phyloP scores from a whole-genome alignment of 2,113 vertebrate species.

The Cygnus buccinator region DNA sequence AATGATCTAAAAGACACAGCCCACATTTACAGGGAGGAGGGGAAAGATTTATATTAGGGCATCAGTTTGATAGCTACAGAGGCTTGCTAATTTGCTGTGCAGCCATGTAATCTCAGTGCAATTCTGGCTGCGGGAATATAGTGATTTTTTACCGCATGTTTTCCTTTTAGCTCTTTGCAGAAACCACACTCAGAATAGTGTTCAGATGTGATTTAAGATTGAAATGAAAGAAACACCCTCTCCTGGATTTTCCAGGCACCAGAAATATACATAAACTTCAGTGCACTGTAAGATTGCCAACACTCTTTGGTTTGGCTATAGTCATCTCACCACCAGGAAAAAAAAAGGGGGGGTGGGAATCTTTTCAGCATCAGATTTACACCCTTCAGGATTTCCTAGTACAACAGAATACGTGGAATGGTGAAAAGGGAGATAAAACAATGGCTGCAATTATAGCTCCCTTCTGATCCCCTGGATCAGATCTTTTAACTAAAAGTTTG shows the following conservation, averaged over 20 bases:
- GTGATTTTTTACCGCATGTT: not conserved
- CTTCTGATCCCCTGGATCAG: not conserved
- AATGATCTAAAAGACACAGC: not conserved
- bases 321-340: not conserved
- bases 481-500: not conserved
- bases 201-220: conserved; percentile 10
- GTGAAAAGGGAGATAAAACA: not conserved
- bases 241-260: conserved; percentile 22
- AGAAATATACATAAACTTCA: conserved; percentile 11
- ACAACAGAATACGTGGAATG: not conserved
- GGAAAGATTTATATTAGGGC: not conserved
- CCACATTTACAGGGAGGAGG: not conserved
- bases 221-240: conserved; percentile 6
- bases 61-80: not conserved
- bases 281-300: not conserved
- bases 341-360: not conserved
- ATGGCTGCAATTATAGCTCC: not conserved
- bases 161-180: not conserved
- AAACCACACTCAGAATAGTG: not conserved
- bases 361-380: not conserved
- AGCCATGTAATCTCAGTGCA: not conserved
- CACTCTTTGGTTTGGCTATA: conserved; percentile 5
- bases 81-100: not conserved
- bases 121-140: not conserved
- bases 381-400: not conserved